Evolutionary conservation across 2,888 invertebrate genomes (phyloP), one percentile per base, ranked within the genome.

Genomic region (Neoaliturus tenellus): DNA sequence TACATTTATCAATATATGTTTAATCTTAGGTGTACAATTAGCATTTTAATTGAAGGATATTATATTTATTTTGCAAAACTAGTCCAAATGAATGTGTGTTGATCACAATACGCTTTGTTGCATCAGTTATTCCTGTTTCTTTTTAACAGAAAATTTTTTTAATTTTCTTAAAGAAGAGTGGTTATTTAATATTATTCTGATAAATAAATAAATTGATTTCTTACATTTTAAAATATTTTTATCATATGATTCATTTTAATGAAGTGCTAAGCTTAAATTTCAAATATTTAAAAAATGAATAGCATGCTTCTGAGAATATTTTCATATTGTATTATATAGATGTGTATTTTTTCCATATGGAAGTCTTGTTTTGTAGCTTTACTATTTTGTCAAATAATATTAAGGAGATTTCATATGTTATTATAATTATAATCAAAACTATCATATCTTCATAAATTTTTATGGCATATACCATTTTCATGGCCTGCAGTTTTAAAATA

Each of bases 301-400:
- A 17, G 25, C 62, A 62, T 62, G 62, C 62, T 28, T 55, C 62
- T 17, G 14, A 12, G 62, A 62, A 62, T 28, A 62, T 28, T 31
- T 28, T 28, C 31, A 3, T 3, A 62, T 14, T 62, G 62, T 62
- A 62, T 62, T 14, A 28, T 62, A 62, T 28, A 28, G 14, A 28
- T 12, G 31, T 62, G 31, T 62, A 28, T 62, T 28, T 62, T 62
- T 62, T 62, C 31, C 62, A 28, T 62, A 31, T 51, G 23, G 23
- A 51, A 51, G 51, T 51, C 51, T 51, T 51, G 17, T 55, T 62
- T 62, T n/a, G 14, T 62, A 62, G 62, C 62, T 62, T 62, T 62
- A 62, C 28, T 62, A 62, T 62, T 62, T 25, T 62, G 28, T 28
- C 31, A 62, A 25, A 14, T 17, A 12, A 62, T 62, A 62, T 62